Base-by-base conservation (phyloP, 2,888 invertebrate species). In the Sisyra terminalis region DNA sequence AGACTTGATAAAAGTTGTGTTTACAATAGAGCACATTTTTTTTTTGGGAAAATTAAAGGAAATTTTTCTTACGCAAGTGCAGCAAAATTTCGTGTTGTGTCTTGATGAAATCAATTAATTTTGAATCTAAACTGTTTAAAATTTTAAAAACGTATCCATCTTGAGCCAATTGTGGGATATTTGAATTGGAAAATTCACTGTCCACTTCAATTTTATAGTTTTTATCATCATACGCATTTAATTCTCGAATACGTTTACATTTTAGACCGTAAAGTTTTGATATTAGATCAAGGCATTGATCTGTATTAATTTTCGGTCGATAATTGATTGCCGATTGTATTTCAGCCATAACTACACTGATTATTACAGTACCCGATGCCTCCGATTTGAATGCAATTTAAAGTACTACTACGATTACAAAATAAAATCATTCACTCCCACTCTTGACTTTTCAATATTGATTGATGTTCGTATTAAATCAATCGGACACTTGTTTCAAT, bases 121-220 rank as follows among this genome's bases (percentile, higher is more conserved):
- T 67, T 0, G 90, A 84, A 58, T 90, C 88, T 56, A 83, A 63
- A 0, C 81, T 73, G 62, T 92, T 92, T 50, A 86, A 67, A 39
- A 92, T 73, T 67, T 92, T 92, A 45, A 92, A 60, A 14, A 86
- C 77, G 54, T 83, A 85, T 0, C 82, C 83, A 49, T 75, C 57
- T 0, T 69, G 63, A 47, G 67, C 66, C 47, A 70, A 65, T 3
- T 62, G 55, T 0, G 66, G 61, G 45, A 75, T 70, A 14, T 77
- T 53, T 0, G 74, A 71, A 58, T 79, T 80, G 55, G 70, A 68
- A 45, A 70, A 65, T 46, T 68, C 67, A 0, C 67, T 64, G 8
- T 67, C 66, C 47, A 78, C 78, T 1, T 62, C 56, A 9, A 86
- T 63, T 52, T 71, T 73, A 58, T 73, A 84, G 61, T 86, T 87